Evolutionary conservation across 1,140 invertebrate species (phyloP), one percentile per base, ranked within the genome.

Genomic region (Macrotrachela quadricornifera): DNA sequence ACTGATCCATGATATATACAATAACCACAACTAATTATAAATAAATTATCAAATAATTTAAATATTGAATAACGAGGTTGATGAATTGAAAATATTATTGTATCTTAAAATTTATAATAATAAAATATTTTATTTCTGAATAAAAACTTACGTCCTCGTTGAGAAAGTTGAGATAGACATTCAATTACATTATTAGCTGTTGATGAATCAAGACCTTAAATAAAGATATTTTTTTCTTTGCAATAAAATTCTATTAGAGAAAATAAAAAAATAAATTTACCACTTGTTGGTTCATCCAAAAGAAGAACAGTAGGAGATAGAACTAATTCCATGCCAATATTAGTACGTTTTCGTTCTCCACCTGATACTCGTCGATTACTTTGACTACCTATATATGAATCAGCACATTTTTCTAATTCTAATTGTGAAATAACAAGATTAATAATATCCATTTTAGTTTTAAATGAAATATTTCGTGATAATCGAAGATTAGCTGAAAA

Each of bases 251-350:
- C n/a, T n/a, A n/a, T n/a, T n/a, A n/a, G n/a, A n/a, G n/a, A n/a
- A n/a, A n/a, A n/a, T n/a, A n/a, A n/a, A n/a, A n/a, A n/a, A n/a
- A n/a, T n/a, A n/a, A n/a, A n/a, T n/a, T n/a, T 30, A 30, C 21
- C 68, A 47, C 67, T 67, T n/a, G 68, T 70, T 16, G 68, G 68
- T 55, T 71, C 67, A 59, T 71, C 68, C 14, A 70, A 61, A 54
- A 69, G 69, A 15, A 70, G 58, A 10, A 70, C 62, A n/a, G 59
- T 59, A 21, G 68, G 67, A 12, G 61, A 62, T 47, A 63, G 69
- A 53, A 70, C 65, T 59, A 70, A 57, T 57, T 70, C 68, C 66
- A 69, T 69, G 13, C 66, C 68, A 52, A 70, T 69, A 56, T 66
- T 67, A 11, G 62, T 63, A 37, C 68, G 55, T 51, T 70, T 70